Evolutionary conservation across 2,888 invertebrate genomes (phyloP), one percentile per base, ranked within the genome.

Genomic region (Thereva nobilitata): DNA sequence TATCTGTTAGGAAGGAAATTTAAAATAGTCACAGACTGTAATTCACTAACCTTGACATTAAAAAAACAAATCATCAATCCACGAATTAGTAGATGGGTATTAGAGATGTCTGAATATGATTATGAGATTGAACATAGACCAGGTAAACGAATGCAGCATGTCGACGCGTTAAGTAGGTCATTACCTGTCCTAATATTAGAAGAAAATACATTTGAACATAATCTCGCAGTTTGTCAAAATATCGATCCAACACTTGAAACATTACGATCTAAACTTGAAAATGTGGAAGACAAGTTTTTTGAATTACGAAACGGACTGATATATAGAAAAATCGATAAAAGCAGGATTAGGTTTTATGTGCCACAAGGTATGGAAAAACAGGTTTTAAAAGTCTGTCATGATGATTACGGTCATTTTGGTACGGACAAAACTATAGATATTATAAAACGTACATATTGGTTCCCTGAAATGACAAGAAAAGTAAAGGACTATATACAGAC

Each of bases 11-110:
- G 73, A 3, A 69, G 72, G 3, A 57, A 63, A 34, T 75, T 77
- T 68, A 74, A 71, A 64, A 72, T 75, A 5, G 67, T 75, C 2
- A 76, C 75, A 0, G 76, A 76, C 63, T 76, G 74, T 59, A 70
- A 71, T 7, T 69, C 71, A 64, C 69, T 75, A 50, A 71, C 70
- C 47, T 70, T 69, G 47, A 70, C 65, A 23, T 70, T 67, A n/a
- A 68, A 64, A 9, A 70, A 65, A 70, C 70, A 61, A 71, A 70
- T 70, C 65, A 68, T 70, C 56, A 72, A 63, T 67, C 73, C 67
- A 64, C 71, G 71, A 68, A 75, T 72, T 7, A 49, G 69, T 3
- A n/a, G 70, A 5, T 71, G 72, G 72, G 71, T 70, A 3, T 47
- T 72, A 12, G 63, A 70, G 61, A 35, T 73, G 1, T 54, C 70